Evolutionary conservation across 1,140 invertebrate genomes (phyloP), one percentile per base, ranked within the genome.

Genomic region (Euglossa dilemma): DNA sequence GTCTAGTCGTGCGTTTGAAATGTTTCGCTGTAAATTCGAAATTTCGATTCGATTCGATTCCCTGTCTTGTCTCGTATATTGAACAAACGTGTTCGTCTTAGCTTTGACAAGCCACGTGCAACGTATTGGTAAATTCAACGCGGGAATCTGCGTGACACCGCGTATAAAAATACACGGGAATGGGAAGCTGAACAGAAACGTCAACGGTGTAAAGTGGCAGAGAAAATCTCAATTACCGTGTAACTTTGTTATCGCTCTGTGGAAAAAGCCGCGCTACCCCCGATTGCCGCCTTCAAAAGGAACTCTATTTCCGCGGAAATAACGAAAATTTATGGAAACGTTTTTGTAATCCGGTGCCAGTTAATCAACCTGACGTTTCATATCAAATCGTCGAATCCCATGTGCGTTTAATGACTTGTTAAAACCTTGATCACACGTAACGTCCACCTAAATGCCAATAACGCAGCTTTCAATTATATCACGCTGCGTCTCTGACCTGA

Each of bases 231-330:
- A 69, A 50, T 69, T 69, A 43, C n/a, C 43, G 45, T 47, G n/a
- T 50, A 69, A 69, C 45, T 69, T 69, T 47, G 66, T 69, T 69
- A 69, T 50, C 66, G 66, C 9, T 45, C 43, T 14, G 64, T 45
- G 36, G 20, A n/a, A n/a, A 67, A 67, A 67, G 45, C 36, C 11
- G 64, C 23, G 23, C 66, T 69, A n/a, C 47, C n/a, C n/a, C 6
- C 45, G 12, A 69, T 50, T 69, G 45, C 43, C 18, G 5, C n/a
- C 45, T 6, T 47, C 23, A 25, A 45, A n/a, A 25, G n/a, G 23
- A 8, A 25, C 18, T 28, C 47, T 6, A 25, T 71, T 79, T 59
- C 47, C 43, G 28, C 28, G 59, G n/a, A 50, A 50, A 25, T 70
- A 70, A 52, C 20, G 25, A 6, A 52, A 71, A 25, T 52, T 71